phyloP scores from a whole-genome alignment of 92 coral and sea anemone species.

The Hydrozoanthus gracilis region DNA sequence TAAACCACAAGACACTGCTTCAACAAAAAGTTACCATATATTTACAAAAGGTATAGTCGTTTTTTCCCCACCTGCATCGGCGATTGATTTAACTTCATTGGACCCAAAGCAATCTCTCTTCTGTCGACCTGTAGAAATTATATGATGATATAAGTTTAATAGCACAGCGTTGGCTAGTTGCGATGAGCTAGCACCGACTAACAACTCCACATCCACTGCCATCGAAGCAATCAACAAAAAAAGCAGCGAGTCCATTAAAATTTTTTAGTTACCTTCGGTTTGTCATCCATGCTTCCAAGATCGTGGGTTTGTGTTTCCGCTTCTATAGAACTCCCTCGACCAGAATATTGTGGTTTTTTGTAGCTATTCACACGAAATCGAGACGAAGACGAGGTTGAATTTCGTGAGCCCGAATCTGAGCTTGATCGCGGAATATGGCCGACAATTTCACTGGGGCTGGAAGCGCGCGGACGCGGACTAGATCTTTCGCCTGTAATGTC shows the following conservation, averaged over 20 bases:
- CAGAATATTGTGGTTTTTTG: constrained; percentile 86
- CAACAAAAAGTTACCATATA: constrained; percentile 60
- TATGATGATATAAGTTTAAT: constrained; percentile 16
- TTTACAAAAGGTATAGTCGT: constrained; percentile 52
- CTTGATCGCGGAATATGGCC: constrained; percentile 98
- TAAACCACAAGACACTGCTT: constrained; percentile 50
- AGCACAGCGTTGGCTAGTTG: constrained; percentile 35
- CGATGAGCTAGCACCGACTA: constrained; percentile 13
- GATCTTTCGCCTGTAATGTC: constrained; percentile 96
- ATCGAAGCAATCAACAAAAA: constrained; percentile 32
- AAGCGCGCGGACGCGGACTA: constrained; percentile 93
- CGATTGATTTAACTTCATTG: constrained; percentile 96
- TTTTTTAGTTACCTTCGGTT: constrained; percentile 74
- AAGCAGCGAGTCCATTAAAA: constrained; percentile 38
- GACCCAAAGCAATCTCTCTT: constrained; percentile 89
- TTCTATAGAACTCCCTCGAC: constrained; percentile 92
- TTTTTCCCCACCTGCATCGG: constrained; percentile 92
- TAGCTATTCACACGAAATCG: constrained; percentile 88
- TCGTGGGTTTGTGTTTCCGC: constrained; percentile 97
- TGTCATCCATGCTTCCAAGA: constrained; percentile 88
- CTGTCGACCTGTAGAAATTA: constrained; percentile 81
- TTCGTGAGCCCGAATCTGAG: constrained; percentile 94
- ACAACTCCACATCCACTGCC: background rate
- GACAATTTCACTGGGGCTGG: constrained; percentile 99
- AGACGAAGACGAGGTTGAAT: constrained; percentile 88